phyloP scores from a whole-genome alignment of 2,888 invertebrate genomes.

The Ormyrus labotus region DNA sequence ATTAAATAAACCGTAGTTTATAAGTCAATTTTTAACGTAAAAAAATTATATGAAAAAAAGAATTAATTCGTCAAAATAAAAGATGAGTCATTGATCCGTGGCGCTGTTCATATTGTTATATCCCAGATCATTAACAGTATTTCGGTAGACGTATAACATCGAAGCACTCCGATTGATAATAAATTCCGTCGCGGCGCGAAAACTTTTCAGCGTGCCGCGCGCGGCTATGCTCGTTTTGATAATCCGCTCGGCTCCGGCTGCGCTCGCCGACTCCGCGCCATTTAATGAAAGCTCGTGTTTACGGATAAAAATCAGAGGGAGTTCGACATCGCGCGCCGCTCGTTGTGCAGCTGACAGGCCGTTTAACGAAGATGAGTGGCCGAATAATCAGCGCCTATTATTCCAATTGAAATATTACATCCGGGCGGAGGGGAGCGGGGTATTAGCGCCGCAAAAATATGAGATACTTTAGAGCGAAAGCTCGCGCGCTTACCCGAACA shows the following conservation, averaged over 20 bases:
- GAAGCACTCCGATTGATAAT: not conserved
- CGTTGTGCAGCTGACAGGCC: slow-evolving; percentile 22
- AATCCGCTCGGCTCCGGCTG: not conserved
- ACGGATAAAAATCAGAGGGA: slow-evolving; percentile 30
- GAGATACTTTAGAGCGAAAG: slow-evolving; percentile 16
- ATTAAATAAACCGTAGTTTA: too few species aligned
- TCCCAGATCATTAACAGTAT: too few species aligned
- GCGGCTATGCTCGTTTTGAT: slow-evolving; percentile 4
- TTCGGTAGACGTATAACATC: too few species aligned
- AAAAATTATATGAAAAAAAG: too few species aligned
- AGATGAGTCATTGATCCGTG: too few species aligned
- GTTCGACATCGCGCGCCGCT: not conserved
- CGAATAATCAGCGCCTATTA: slow-evolving; percentile 53
- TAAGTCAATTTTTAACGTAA: too few species aligned
- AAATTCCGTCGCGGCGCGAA: not conserved
- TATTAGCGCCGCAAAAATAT: slow-evolving; percentile 47
- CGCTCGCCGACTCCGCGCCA: not conserved
- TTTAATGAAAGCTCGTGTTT: slow-evolving; percentile 9
- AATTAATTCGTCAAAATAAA: too few species aligned
- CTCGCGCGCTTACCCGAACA: not conserved
- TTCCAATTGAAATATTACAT: slow-evolving; percentile 56
- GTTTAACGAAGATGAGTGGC: slow-evolving; percentile 48
- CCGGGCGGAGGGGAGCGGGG: not conserved
- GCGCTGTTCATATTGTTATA: too few species aligned
- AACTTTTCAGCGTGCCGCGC: not conserved